Percentiles rank a stretch among this genome's conserved stretches.
phyloP scores from a whole-genome alignment of 2,888 invertebrate genomes.

The Tiphia femorata region DNA sequence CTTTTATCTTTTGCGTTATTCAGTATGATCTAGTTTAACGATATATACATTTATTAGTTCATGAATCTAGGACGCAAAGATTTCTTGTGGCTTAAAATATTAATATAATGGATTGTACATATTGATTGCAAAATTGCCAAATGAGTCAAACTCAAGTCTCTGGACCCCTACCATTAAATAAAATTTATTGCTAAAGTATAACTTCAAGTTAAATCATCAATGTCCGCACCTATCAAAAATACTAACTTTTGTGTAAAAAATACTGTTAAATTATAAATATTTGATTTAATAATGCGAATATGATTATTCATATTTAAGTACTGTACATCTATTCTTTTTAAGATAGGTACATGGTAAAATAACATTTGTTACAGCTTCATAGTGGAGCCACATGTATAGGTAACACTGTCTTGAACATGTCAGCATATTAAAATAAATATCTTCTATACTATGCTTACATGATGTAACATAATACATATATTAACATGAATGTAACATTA shows the following conservation, averaged over 20 bases:
- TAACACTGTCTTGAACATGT: conserved; percentile 52
- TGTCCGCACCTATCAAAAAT: conserved; percentile 24
- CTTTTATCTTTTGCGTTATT: conserved; percentile 43
- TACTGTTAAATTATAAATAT: conserved; percentile 27
- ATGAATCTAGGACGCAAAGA: conserved; percentile 53
- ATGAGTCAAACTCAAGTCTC: no score
- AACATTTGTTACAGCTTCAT: conserved; percentile 24
- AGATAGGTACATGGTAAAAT: conserved; percentile 24
- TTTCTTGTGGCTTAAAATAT: conserved; percentile 31
- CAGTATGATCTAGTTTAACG: conserved; percentile 63
- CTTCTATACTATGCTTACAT: conserved; percentile 60
- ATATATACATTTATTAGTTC: conserved; percentile 61
- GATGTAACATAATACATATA: conserved; percentile 55
- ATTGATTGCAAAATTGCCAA: conserved; percentile 8
- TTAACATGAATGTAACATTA: conserved; percentile 55
- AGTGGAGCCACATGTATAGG: conserved; percentile 55
- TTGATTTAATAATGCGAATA: conserved; percentile 25
- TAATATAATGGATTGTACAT: conserved; percentile 18
- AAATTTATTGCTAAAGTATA: no score
- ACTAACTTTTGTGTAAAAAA: conserved; percentile 33
- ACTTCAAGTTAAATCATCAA: no score
- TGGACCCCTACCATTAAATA: no score
- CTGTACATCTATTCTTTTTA: conserved; percentile 29
- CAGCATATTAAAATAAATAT: conserved; percentile 67
- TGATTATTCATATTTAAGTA: conserved; percentile 42